Percentiles rank a stretch among this genome's conserved stretches.
These are phyloP conservation scores for Antitype chi DNA, from an alignment of 2,888 invertebrate species.

Conservation along the genomic window DNA sequence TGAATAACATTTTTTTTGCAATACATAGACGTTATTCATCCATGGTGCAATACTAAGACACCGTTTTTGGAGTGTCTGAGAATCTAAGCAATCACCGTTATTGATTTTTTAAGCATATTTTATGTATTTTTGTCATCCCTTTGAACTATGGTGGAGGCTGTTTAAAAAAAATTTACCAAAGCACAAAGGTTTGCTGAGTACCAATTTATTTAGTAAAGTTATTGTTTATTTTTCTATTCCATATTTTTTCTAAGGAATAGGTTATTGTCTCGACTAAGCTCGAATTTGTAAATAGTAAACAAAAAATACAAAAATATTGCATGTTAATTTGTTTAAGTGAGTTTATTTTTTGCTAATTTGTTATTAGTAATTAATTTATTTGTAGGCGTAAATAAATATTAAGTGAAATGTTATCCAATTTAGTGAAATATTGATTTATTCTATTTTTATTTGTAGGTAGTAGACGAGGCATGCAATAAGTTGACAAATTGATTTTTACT, in stretches of 20 bases:
- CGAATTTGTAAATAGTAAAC: constrained; percentile 65
- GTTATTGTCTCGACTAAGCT: constrained; percentile 29
- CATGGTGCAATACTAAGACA: background rate
- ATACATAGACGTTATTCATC: background rate
- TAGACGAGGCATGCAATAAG: constrained; percentile 40
- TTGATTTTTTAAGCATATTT: too few relatives aligned
- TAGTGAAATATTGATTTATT: constrained; percentile 34
- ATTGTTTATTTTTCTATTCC: constrained; percentile 16
- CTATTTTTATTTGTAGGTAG: constrained; percentile 21
- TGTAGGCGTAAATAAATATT: constrained; percentile 26
- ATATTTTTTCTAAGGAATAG: constrained; percentile 23
- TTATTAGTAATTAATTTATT: constrained; percentile 49
- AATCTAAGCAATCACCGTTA: background rate
- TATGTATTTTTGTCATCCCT: constrained; percentile 41
- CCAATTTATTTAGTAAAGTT: constrained; percentile 23
- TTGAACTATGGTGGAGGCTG: constrained; percentile 50
- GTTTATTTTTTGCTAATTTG: constrained; percentile 48
- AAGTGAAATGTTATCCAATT: constrained; percentile 44
- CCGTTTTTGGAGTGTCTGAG: background rate
- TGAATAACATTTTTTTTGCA: background rate
- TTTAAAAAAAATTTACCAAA: constrained; percentile 63
- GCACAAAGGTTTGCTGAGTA: constrained; percentile 70
- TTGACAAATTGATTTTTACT: constrained; percentile 44
- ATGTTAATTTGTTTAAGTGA: constrained; percentile 57
- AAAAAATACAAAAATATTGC: constrained; percentile 69